phyloP scores from a whole-genome alignment of 92 coral and sea anemone species.

The Plumapathes pennacea region DNA sequence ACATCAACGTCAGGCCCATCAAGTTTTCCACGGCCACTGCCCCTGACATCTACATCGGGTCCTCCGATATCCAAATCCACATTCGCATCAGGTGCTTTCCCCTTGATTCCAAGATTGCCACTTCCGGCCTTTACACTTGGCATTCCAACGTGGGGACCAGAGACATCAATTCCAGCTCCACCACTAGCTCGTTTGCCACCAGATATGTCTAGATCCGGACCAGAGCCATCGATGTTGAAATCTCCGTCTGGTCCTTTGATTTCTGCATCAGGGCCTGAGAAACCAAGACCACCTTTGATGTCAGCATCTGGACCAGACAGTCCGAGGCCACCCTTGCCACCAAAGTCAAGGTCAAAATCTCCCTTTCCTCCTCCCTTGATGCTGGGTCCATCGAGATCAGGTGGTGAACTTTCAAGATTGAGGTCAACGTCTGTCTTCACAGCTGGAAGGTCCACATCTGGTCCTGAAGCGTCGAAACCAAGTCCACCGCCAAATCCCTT shows the following conservation, averaged over 20 bases:
- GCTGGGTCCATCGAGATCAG: slow-evolving; percentile 18
- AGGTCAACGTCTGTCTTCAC: neutral
- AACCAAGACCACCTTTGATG: neutral
- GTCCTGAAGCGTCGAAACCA: neutral
- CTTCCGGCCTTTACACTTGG: no score
- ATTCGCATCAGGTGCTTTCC: no score
- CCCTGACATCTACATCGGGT: slow-evolving; percentile 6
- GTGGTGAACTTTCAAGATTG: neutral
- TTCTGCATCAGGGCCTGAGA: neutral
- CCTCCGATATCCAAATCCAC: no score
- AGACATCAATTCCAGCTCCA: neutral
- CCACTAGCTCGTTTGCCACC: neutral
- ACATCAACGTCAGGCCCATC: slow-evolving; percentile 8
- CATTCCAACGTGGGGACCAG: slow-evolving; percentile 17
- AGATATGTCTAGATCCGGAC: slow-evolving; percentile 5
- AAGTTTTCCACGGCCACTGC: slow-evolving; percentile 18
- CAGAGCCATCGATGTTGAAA: neutral
- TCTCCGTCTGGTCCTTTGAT: slow-evolving; percentile 20
- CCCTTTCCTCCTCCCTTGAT: no score
- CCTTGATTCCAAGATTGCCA: no score
- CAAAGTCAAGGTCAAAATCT: no score
- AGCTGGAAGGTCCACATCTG: neutral
- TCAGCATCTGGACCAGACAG: no score
- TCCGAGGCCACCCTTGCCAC: no score
- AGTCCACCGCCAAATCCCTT: neutral